phyloP scores from a whole-genome alignment of 2,113 vertebrate species.

The Mirza zaza region DNA sequence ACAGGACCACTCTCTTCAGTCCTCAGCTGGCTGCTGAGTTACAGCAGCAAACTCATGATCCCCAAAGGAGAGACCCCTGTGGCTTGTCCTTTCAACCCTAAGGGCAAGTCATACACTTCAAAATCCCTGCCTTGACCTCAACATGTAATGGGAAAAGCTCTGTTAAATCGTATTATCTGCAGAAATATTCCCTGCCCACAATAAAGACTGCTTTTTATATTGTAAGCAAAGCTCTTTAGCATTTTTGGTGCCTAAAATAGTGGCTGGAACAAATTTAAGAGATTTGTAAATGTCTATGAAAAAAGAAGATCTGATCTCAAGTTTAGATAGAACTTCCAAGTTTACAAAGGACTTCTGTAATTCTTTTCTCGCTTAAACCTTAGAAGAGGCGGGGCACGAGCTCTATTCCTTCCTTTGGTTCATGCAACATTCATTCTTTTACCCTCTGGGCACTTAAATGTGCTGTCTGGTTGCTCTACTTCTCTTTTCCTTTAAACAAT shows the following conservation, averaged over 20 bases:
- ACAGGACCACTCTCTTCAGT: not conserved
- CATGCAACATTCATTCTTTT: not conserved
- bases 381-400: accelerated
- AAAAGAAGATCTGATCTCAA: not conserved
- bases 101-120: not conserved
- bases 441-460: not conserved
- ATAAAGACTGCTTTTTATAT: not conserved
- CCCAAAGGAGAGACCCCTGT: not conserved
- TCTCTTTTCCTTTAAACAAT: not conserved
- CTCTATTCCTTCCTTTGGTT: not conserved
- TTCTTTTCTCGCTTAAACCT: not conserved
- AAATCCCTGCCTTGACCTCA: not conserved
- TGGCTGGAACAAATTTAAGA: not conserved
- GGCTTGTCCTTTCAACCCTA: not conserved
- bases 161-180: not conserved
- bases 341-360: not conserved
- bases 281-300: not conserved
- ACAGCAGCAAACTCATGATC: not conserved
- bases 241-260: not conserved
- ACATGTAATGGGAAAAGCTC: not conserved
- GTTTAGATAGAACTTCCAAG: not conserved
- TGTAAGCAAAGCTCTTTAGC: not conserved
- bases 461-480: not conserved
- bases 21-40: not conserved
- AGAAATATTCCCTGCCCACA: not conserved